Conservation (phyloP, 2,888 invertebrate species). For the Cabera pusaria region DNA sequence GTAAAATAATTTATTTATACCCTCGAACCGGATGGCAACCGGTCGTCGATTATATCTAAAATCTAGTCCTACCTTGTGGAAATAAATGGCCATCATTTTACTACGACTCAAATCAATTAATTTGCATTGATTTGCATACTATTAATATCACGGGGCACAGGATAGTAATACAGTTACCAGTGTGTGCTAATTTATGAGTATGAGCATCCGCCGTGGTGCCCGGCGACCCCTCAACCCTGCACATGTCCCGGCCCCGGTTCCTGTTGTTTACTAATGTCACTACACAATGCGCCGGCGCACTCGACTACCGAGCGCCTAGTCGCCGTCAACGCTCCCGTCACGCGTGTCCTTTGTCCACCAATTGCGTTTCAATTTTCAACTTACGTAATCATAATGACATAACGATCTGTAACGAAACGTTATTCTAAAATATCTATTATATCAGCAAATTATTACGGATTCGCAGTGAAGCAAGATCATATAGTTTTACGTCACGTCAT, state of each 20-base stretch:
- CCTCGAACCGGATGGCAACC: conserved; percentile 31
- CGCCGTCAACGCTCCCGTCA: conserved; percentile 9
- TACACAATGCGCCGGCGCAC: conserved; percentile 5
- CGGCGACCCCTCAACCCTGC: conserved; percentile 28
- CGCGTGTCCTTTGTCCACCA: conserved; percentile 53
- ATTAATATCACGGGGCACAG: conserved; percentile 12
- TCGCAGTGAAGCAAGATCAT: conserved; percentile 10
- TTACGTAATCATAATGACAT: conserved; percentile 54
- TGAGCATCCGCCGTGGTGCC: conserved; percentile 38
- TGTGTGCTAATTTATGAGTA: conserved; percentile 41
- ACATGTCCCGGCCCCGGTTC: conserved; percentile 1
- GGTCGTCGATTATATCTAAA: conserved; percentile 17
- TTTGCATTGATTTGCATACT: conserved; percentile 17
- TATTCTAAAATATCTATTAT: conserved; percentile 8
- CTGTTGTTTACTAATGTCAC: background rate
- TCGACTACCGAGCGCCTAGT: background rate
- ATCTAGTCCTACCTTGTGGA: conserved; percentile 17
- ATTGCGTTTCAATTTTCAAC: conserved; percentile 58
- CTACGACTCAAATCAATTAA: conserved; percentile 17
- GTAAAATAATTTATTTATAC: conserved; percentile 23
- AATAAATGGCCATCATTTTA: conserved; percentile 18
- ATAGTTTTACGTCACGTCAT: conserved; percentile 34
- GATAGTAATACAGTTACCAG: conserved; percentile 9
- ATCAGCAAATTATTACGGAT: conserved; percentile 37
- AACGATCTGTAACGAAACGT: conserved; percentile 20